Percentiles rank a stretch among this genome's conserved stretches.
Evolutionary conservation across 53 echinoderm and acorn worm species (phyloP).

Genomic region (Paracentrotus lividus): DNA sequence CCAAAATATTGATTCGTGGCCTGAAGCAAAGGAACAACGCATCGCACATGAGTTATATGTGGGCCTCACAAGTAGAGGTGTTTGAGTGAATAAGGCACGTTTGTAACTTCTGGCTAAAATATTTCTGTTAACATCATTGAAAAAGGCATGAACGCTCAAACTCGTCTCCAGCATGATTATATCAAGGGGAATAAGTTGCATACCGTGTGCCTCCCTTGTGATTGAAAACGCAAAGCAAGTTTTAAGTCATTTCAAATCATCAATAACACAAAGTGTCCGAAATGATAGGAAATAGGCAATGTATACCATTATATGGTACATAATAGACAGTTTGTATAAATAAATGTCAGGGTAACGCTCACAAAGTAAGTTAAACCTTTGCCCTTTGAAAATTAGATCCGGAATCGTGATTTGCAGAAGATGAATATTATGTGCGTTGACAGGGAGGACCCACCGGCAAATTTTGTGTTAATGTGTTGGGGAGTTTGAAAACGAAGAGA

Average conservation of each 20-base stretch:
- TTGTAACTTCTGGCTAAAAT: constrained; percentile 9
- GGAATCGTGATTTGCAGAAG: constrained; percentile 26
- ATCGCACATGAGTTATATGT: constrained; percentile 32
- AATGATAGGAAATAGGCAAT: background rate
- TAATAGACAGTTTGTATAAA: background rate
- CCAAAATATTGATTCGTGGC: constrained; percentile 2
- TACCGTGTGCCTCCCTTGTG: too few relatives aligned
- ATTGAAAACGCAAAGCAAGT: too few relatives aligned
- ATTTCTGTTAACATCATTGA: background rate
- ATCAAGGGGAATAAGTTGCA: too few relatives aligned
- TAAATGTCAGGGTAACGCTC: too few relatives aligned
- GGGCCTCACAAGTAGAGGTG: background rate
- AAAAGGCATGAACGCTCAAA: background rate
- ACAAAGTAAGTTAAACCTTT: background rate
- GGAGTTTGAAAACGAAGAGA: constrained; percentile 27
- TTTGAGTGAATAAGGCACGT: constrained; percentile 9
- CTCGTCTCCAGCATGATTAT: too few relatives aligned
- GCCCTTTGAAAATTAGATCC: constrained; percentile 40
- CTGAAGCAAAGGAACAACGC: background rate
- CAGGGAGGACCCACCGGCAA: constrained; percentile 23
- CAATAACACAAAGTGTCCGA: too few relatives aligned
- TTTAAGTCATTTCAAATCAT: too few relatives aligned
- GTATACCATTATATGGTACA: background rate
- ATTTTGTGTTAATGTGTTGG: constrained; percentile 27
- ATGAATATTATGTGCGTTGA: constrained; percentile 36